A percentile compares a stretch with the other conserved stretches of the same genome.
Evolutionary conservation across 2,113 vertebrate species (phyloP).

Genomic region (Thryonomys swinderianus): DNA sequence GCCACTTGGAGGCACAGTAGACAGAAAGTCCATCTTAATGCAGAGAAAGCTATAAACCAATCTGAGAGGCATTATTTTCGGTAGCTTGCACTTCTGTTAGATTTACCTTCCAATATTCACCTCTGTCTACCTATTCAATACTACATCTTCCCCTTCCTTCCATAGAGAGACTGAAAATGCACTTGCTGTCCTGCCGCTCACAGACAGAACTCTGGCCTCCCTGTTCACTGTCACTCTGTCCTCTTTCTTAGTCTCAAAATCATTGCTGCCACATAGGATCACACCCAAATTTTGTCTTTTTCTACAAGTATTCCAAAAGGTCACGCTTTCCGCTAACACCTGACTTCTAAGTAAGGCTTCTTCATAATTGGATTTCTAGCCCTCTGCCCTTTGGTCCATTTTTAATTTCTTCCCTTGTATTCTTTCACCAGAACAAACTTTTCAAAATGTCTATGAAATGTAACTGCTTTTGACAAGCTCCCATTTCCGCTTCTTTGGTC

Average conservation of each 20-base stretch:
- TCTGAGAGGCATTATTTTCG: conserved; percentile 42
- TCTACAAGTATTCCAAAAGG: background rate
- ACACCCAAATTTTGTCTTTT: background rate
- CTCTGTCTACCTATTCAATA: background rate
- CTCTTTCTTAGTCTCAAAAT: background rate
- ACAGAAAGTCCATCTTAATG: conserved; percentile 66
- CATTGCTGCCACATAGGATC: background rate
- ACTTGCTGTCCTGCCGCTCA: background rate
- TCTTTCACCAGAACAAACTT: background rate
- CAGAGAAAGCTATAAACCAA: conserved; percentile 57
- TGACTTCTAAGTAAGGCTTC: background rate
- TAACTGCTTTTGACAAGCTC: background rate
- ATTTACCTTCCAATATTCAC: conserved; percentile 43
- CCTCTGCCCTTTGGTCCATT: background rate
- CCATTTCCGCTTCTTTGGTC: background rate
- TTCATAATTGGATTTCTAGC: background rate
- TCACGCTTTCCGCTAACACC: background rate
- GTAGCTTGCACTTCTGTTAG: conserved; percentile 16
- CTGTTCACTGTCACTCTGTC: background rate
- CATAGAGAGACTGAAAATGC: background rate
- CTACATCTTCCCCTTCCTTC: background rate
- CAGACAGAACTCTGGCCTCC: background rate
- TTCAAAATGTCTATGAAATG: conserved; percentile 44
- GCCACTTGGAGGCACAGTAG: background rate
- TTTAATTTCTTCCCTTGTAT: background rate